Percentiles rank a stretch among this genome's conserved stretches.
Evolutionary conservation across 2,797 vertebrate genomes (phyloP).

Genomic region (Gymnodraco acuticeps): DNA sequence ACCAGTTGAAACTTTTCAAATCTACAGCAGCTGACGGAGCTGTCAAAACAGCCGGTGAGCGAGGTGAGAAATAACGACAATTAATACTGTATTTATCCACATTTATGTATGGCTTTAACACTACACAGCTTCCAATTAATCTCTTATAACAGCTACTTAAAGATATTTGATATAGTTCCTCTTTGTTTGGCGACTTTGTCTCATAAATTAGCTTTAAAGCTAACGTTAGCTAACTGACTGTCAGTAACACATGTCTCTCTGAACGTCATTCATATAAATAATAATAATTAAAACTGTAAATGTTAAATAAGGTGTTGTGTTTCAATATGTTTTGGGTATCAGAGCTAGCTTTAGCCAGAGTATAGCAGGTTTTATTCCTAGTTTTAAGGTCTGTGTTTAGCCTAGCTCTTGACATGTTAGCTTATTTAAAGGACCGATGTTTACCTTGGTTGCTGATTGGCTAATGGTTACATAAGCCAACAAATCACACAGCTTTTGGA

Average conservation of each 20-base stretch:
- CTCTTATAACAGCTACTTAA: accelerated
- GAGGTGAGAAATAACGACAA: conserved; percentile 35
- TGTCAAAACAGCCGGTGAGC: conserved; percentile 65
- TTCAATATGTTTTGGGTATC: accelerated
- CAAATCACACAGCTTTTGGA: too few species aligned
- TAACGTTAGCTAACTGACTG: conserved; percentile 33
- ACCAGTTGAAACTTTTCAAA: conserved; percentile 73
- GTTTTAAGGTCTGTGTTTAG: background rate
- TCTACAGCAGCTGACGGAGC: conserved; percentile 40
- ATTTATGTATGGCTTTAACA: accelerated
- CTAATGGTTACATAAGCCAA: too few species aligned
- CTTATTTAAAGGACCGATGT: conserved; percentile 13
- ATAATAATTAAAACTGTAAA: too few species aligned
- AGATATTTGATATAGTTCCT: background rate
- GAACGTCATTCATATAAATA: background rate
- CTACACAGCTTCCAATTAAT: accelerated
- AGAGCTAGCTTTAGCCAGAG: background rate
- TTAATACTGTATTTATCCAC: accelerated
- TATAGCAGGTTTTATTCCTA: background rate
- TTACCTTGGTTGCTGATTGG: too few species aligned
- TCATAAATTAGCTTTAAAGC: conserved; percentile 1
- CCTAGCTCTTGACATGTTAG: background rate
- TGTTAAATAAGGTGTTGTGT: background rate
- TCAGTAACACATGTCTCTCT: background rate
- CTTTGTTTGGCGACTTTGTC: background rate